phyloP scores from a whole-genome alignment of 2,888 invertebrate genomes.

The Cheilosia scutellata region DNA sequence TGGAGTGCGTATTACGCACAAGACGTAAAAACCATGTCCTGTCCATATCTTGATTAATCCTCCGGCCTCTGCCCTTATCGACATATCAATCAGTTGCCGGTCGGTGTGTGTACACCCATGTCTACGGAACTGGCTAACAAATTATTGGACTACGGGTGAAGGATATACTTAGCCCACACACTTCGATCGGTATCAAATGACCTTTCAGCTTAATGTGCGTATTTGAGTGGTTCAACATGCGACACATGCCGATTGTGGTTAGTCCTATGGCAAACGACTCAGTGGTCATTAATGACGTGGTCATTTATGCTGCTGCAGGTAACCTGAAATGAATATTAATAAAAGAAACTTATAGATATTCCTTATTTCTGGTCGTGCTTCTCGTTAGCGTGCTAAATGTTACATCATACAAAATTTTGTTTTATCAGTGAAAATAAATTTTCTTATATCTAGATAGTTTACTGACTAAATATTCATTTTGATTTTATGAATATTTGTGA shows the following conservation, averaged over 20 bases:
- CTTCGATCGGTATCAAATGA: slow-evolving; percentile 67
- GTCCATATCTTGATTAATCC: slow-evolving; percentile 70
- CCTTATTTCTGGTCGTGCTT: neutral
- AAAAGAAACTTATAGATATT: slow-evolving; percentile 42
- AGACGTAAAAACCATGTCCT: slow-evolving; percentile 15
- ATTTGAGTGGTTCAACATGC: slow-evolving; percentile 32
- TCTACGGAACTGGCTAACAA: slow-evolving; percentile 71
- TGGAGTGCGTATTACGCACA: slow-evolving; percentile 71
- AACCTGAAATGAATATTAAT: slow-evolving; percentile 71
- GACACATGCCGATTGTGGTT: slow-evolving; percentile 44
- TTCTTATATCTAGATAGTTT: slow-evolving; percentile 25
- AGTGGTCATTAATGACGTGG: slow-evolving; percentile 62
- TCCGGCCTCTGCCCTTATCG: slow-evolving; percentile 55
- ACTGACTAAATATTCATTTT: slow-evolving; percentile 17
- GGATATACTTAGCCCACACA: slow-evolving; percentile 56
- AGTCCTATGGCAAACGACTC: slow-evolving; percentile 27
- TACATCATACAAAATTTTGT: slow-evolving; percentile 57
- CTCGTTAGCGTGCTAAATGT: slow-evolving; percentile 72
- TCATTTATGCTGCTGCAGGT: slow-evolving; percentile 54
- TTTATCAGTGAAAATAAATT: slow-evolving; percentile 65
- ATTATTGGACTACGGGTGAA: slow-evolving; percentile 61
- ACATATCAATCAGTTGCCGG: slow-evolving; percentile 66
- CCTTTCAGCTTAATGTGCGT: slow-evolving; percentile 70
- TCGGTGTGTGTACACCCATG: slow-evolving; percentile 60
- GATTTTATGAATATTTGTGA: slow-evolving; percentile 59